Evolutionary conservation across 2,888 invertebrate genomes (phyloP).

Genomic region (Unio pictorum): DNA sequence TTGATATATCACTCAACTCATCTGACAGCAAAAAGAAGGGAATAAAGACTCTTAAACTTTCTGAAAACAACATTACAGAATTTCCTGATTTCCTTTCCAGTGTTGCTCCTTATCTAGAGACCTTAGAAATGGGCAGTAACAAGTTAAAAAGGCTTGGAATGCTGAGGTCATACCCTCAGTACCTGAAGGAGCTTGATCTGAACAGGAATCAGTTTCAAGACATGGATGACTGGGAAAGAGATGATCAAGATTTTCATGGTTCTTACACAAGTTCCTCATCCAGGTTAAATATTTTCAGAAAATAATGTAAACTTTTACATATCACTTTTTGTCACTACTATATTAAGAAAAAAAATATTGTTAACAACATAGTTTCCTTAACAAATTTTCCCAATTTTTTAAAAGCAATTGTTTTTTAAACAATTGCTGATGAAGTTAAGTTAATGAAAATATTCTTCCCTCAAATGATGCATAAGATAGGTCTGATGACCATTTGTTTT

Average conservation of each 20-base stretch:
- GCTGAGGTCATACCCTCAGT: slow-evolving; percentile 90
- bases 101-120: slow-evolving; percentile 86
- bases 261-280: no score
- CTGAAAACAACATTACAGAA: slow-evolving; percentile 90
- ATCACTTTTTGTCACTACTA: no score
- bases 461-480: no score
- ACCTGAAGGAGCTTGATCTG: slow-evolving; percentile 91
- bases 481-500: no score
- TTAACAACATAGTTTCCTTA: no score
- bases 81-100: slow-evolving; percentile 93
- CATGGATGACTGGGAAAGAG: slow-evolving; percentile 26
- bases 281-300: no score
- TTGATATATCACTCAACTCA: slow-evolving; percentile 21
- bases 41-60: slow-evolving; percentile 81
- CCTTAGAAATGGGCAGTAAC: slow-evolving; percentile 94
- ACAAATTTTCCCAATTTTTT: no score
- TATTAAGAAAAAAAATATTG: no score
- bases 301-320: no score
- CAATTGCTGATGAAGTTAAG: no score
- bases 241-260: slow-evolving; percentile 6
- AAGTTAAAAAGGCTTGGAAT: slow-evolving; percentile 82
- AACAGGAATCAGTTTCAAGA: slow-evolving; percentile 73
- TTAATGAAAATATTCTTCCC: no score
- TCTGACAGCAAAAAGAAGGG: slow-evolving; percentile 35
- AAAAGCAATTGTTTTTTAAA: no score